Evolutionary conservation across 2,113 vertebrate species (phyloP).

Genomic region (Xiphorhynchus elegans): DNA sequence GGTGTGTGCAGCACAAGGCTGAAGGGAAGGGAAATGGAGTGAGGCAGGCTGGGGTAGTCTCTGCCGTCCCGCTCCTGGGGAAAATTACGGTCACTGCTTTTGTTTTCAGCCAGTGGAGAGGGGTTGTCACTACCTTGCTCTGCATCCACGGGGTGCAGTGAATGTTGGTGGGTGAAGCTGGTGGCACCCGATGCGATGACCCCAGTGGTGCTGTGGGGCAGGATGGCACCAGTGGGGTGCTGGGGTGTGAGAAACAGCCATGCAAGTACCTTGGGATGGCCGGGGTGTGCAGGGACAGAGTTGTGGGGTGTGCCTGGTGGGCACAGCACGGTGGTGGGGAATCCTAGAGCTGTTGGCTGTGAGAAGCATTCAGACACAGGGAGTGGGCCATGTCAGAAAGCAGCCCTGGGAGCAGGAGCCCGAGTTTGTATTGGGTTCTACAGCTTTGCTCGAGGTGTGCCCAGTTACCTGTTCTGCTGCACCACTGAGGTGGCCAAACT

Average conservation of each 20-base stretch:
- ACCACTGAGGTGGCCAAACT: not conserved
- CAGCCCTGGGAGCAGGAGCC: not conserved
- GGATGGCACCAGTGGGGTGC: not conserved
- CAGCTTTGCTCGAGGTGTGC: fast-evolving
- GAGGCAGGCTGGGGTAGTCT: not conserved
- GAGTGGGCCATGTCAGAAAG: not conserved
- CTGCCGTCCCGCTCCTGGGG: not conserved
- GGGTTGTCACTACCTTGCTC: not conserved
- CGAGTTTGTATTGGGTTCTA: not conserved
- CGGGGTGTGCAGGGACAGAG: fast-evolving
- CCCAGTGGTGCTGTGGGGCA: fast-evolving
- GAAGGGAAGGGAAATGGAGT: not conserved
- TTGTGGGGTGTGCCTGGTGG: not conserved
- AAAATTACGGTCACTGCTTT: not conserved
- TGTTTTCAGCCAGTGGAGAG: not conserved
- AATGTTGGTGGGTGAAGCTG: not conserved
- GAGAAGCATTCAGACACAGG: not conserved
- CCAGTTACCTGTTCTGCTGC: not conserved
- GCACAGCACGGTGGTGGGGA: not conserved
- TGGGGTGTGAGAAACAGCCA: fast-evolving
- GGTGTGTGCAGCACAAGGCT: not conserved
- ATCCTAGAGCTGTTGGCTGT: not conserved
- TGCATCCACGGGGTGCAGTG: not conserved
- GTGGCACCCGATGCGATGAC: not conserved
- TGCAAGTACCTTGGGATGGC: not conserved